A percentile compares a stretch with the other conserved stretches of the same genome.
These are phyloP conservation scores for Urophycis tenuis DNA, from an alignment of 2,797 vertebrate genomes.

Conservation along the genomic window DNA sequence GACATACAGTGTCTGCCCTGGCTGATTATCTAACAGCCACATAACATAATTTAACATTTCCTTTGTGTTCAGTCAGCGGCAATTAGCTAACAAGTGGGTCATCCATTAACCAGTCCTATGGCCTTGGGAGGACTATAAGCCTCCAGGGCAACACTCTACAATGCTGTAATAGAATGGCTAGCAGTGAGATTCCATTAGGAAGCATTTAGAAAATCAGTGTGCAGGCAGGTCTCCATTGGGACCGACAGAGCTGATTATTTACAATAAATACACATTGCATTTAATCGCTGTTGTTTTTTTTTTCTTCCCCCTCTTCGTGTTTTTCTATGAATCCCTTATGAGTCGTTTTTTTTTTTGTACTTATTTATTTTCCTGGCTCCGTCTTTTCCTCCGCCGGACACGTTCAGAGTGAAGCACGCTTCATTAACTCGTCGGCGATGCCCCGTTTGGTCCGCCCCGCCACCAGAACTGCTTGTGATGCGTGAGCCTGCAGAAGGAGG, in stretches of 20 bases:
- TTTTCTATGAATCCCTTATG: background rate
- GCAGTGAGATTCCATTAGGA: constrained; percentile 67
- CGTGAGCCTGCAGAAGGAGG: background rate
- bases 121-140: constrained; percentile 67
- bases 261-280: constrained; percentile 52
- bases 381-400: background rate
- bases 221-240: constrained; percentile 58
- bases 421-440: background rate
- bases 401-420: background rate
- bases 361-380: background rate
- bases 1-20: background rate
- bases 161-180: constrained; percentile 68
- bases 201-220: constrained; percentile 71
- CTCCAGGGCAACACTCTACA: constrained; percentile 71
- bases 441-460: background rate
- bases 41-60: constrained; percentile 76
- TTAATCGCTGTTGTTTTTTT: constrained; percentile 48
- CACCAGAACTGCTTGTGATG: background rate
- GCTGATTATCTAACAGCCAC: constrained; percentile 75
- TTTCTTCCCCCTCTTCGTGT: constrained; percentile 35
- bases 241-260: constrained; percentile 67
- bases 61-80: constrained; percentile 74
- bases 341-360: background rate
- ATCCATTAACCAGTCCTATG: constrained; percentile 68
- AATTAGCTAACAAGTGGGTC: constrained; percentile 80